Conservation (phyloP, 2,888 invertebrate species). For the Chydorus sphaericus region DNA sequence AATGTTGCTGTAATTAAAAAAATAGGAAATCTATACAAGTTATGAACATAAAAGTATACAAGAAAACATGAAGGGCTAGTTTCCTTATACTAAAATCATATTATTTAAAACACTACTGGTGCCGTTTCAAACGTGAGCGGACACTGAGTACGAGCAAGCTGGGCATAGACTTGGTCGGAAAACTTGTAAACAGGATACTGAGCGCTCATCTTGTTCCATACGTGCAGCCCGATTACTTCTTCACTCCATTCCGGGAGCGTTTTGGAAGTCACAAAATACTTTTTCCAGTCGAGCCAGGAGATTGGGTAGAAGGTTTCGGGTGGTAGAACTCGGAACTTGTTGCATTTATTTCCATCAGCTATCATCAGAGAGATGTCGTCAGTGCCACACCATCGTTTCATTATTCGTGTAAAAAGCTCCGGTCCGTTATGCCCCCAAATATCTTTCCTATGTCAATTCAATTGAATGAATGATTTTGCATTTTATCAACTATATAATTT, state of each 20-base stretch:
- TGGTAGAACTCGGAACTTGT: slow-evolving; percentile 46
- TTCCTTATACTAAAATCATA: no score
- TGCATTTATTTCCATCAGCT: slow-evolving; percentile 37
- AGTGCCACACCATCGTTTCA: slow-evolving; percentile 16
- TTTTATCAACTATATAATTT: not conserved
- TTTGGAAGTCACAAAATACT: slow-evolving; percentile 43
- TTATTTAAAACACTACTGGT: not conserved
- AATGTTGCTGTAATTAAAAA: no score
- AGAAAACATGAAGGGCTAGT: no score
- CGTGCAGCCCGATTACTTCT: slow-evolving; percentile 16
- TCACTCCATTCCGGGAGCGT: not conserved
- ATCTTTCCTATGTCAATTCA: not conserved
- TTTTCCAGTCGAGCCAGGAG: slow-evolving; percentile 39
- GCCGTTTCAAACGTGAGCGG: not conserved
- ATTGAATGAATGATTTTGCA: not conserved
- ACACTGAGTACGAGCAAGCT: not conserved
- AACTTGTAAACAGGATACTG: not conserved
- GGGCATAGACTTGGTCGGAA: slow-evolving; percentile 2
- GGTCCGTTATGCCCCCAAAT: slow-evolving; percentile 19
- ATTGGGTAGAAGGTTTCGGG: slow-evolving; percentile 43
- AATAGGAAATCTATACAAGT: no score
- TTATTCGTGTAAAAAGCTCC: slow-evolving; percentile 16
- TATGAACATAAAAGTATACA: no score
- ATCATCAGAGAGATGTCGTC: slow-evolving; percentile 30
- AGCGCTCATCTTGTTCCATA: slow-evolving; percentile 19